Evolutionary conservation across 1,140 invertebrate genomes (phyloP), one percentile per base, ranked within the genome.

Genomic region (Reticulitermes speratus): DNA sequence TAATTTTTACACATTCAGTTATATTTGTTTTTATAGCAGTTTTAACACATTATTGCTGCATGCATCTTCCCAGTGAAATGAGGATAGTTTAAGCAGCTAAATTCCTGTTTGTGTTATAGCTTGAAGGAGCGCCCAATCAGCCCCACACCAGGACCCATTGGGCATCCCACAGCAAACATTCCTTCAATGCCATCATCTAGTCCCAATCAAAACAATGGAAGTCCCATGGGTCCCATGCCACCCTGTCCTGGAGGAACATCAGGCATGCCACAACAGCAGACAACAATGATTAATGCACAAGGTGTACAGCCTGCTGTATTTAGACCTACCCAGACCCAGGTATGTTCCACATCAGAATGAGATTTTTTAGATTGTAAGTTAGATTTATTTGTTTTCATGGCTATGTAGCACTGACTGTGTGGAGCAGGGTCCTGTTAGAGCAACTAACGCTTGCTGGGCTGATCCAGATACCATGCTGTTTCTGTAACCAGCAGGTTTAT

Each of bases 61-160:
- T 21, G 19, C 14, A 55, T 21, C 14, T 55, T 16, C 52, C 2
- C 19, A 21, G 14, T 55, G 19, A 21, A 55, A 55, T 55, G 19
- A 55, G 14, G 19, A 21, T 55, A 21, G 19, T 55, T 55, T 19
- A 19, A 12, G 19, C 52, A 55, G 52, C 19, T 55, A 16, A 55
- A 55, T 16, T 48, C 14, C 45, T 55, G 44, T 87, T 44, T 84
- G 87, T 87, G 87, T 87, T 91, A 92, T 88, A 96, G 95, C 89
- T 90, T 97, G n/a, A 96, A 97, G 89, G 96, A 97, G 89, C 91
- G 96, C 65, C 95, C 96, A 2, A 93, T 96, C 0, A 97, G 95
- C 90, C 96, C 96, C 90, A 88, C 91, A 25, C 89, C 90, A 9
- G 91, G 91, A 25, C 87, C 81, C 23, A 65, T 86, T 75, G 65